Evolutionary conservation across 1,140 invertebrate genomes (phyloP).

Genomic region (Anoplolepis gracilipes): DNA sequence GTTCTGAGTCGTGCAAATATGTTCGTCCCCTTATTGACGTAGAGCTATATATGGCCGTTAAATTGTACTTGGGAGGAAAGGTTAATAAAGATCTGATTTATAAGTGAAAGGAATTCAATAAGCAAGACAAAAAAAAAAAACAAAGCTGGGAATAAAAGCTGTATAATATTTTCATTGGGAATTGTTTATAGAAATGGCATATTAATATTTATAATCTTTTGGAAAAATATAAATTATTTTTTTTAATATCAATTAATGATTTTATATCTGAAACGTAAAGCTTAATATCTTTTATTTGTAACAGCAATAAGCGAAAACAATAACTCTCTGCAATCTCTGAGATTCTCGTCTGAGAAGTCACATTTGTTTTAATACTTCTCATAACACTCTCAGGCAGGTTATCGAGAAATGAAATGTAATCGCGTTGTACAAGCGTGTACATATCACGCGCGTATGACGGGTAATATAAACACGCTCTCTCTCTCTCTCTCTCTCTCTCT

Average conservation of each 20-base stretch:
- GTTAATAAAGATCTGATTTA: constrained; percentile 30
- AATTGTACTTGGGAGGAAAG: not conserved
- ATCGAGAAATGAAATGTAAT: constrained; percentile 55
- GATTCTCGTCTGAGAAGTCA: not conserved
- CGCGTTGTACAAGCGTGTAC: not conserved
- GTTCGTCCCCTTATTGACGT: not conserved
- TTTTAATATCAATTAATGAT: not conserved
- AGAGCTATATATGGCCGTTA: constrained; percentile 13
- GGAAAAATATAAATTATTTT: not conserved
- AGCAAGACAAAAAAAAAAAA: not conserved
- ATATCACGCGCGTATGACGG: constrained; percentile 15
- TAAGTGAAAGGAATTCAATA: constrained; percentile 7
- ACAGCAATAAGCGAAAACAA: constrained; percentile 8
- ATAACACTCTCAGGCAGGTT: not conserved
- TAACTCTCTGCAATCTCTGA: not conserved
- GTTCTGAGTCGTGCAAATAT: constrained; percentile 57
- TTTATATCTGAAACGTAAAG: not conserved
- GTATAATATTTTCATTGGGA: not conserved
- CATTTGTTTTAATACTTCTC: constrained; percentile 35
- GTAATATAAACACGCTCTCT: constrained; percentile 39
- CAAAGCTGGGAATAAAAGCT: no score
- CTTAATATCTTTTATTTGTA: not conserved
- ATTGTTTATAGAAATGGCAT: not conserved
- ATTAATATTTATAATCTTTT: not conserved
- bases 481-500: no score